Percentiles rank a stretch among this genome's conserved stretches.
Conservation (phyloP, 2,113 vertebrate species). For the Leptodactylus fuscus region DNA sequence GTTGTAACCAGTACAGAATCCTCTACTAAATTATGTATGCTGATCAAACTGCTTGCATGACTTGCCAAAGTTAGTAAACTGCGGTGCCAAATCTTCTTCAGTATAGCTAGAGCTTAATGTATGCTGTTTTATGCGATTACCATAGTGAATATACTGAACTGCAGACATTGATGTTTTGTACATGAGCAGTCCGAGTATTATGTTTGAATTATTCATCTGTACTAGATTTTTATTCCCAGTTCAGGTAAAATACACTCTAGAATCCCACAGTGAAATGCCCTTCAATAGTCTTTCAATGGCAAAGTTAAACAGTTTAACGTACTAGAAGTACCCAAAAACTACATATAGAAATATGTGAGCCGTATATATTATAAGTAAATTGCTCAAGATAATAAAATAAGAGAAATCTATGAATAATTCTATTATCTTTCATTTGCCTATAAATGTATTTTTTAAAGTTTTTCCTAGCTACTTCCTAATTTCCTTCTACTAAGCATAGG, state of each 20-base stretch:
- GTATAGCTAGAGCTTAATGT: constrained; percentile 18
- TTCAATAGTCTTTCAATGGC: neutral
- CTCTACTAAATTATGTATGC: neutral
- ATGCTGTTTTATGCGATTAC: constrained; percentile 14
- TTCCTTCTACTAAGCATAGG: too few species aligned
- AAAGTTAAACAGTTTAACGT: neutral
- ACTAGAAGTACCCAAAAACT: too few species aligned
- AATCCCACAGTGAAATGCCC: neutral
- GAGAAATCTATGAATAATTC: too few species aligned
- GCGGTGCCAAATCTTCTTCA: constrained; percentile 26
- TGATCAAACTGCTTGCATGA: constrained; percentile 13
- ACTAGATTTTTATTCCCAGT: constrained; percentile 31
- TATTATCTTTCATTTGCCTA: too few species aligned
- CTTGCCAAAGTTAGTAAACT: constrained; percentile 34
- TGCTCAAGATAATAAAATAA: too few species aligned
- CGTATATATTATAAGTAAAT: too few species aligned
- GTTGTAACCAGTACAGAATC: neutral
- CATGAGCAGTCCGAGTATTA: constrained; percentile 22
- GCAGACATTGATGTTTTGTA: constrained; percentile 34
- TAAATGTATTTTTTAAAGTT: too few species aligned
- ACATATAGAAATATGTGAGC: too few species aligned
- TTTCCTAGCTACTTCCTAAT: too few species aligned
- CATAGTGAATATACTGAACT: constrained; percentile 18
- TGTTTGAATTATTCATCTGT: constrained; percentile 46
- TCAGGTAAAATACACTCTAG: neutral